Evolutionary conservation across 2,888 invertebrate genomes (phyloP), one percentile per base, ranked within the genome.

Genomic region (Timandra comae): DNA sequence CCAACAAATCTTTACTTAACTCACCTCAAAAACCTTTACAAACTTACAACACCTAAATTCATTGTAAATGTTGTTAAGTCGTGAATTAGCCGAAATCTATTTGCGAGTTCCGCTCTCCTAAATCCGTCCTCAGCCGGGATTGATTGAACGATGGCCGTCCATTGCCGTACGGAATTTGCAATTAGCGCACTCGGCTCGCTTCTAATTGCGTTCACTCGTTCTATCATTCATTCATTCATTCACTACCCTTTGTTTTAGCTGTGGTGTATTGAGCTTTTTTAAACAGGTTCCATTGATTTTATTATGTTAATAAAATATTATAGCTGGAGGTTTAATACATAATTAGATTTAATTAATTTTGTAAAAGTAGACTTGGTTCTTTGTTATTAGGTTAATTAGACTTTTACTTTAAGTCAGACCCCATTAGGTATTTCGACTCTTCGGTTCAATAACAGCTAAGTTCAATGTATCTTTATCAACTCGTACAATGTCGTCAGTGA

Each of bases 161-260:
- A 52, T 46, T 50, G 47, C 38, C 41, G 52, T 43, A 56, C 59
- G 67, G 69, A 70, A 70, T 70, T 64, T 49, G 64, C 70, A 70
- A 73, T 73, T 71, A 72, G 59, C 60, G 57, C 43, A 55, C 49
- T 56, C 56, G 54, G 59, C 60, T 52, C 63, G 46, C 49, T 51
- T 54, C 58, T 65, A 63, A 72, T 69, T 68, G 64, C 65, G 56
- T 57, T 56, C 54, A 47, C 31, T 49, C 47, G 42, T 45, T 47
- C 54, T 43, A 40, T 47, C 43, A 41, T 46, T 49, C 51, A 45
- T 42, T 49, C 48, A 41, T 39, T 39, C 33, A 31, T 13, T 36
- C 30, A 39, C 29, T 12, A 16, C 16, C 43, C 54, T 55, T 59
- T 58, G 56, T 56, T 44, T 39, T 39, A 43, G 46, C 37, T 49